Evolutionary conservation across 2,113 vertebrate species (phyloP), one percentile per base, ranked within the genome.

Genomic region (Rhadina sibilatrix): DNA sequence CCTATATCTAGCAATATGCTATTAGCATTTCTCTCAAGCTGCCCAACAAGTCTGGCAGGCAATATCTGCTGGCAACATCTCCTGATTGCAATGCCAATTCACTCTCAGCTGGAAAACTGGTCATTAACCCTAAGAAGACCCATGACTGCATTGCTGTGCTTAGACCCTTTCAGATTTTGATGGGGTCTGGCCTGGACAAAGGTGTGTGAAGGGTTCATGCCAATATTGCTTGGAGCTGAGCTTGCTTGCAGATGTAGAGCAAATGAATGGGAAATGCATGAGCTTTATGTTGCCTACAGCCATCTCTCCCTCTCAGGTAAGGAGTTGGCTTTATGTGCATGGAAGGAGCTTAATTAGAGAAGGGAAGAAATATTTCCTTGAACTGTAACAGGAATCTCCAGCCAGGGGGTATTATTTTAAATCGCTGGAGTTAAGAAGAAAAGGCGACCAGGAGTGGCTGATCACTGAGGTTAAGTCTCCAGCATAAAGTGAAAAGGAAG

Each of bases 391-490:
- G 46, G 68, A 93, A 95, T 86, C 33, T 83, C 37, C 90, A 95
- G 79, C 90, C 93, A 95, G 76, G 44, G 74, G 89, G 57, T 83
- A 90, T 93, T 84, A 33, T 86, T 95, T 92, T 57, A 96, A 82
- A 79, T 56, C 0, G 0, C 12, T 44, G 27, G 30, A 56, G 28
- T 40, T 75, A 65, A 80, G 15, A 90, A 87, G 64, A 84, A 75
- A 75, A 82, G 69, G 25, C 38, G 21, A 23, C 25, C 24, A 46
- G 50, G 24, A 71, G 60, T 27, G 31, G 47, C 7, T 95, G 52
- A 64, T 84, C 11, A 27, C 52, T 15, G 9, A 75, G 24, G 24
- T 72, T 72, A 87, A 49, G n/a, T 82, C 35, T 78, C 35, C 70
- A 92, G 40, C 50, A 69, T 35, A 18, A 66, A 72, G 11, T 23